phyloP scores from a whole-genome alignment of 2,888 invertebrate genomes.

The Drosophila helvetica region DNA sequence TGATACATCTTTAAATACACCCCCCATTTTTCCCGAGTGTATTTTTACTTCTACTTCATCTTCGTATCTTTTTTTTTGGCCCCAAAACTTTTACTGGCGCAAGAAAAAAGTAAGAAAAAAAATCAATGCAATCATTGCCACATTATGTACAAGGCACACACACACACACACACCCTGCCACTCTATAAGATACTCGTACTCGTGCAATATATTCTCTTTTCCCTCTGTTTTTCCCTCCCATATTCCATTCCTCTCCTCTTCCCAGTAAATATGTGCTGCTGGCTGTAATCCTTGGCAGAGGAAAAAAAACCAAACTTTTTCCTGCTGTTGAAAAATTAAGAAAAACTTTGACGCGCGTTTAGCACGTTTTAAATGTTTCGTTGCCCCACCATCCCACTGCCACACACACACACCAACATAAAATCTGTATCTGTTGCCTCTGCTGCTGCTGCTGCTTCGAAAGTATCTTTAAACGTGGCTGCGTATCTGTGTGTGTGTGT shows the following conservation, averaged over 20 bases:
- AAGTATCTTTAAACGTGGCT: slow-evolving; percentile 68
- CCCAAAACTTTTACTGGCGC: slow-evolving; percentile 35
- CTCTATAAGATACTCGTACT: not conserved
- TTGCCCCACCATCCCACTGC: slow-evolving; percentile 36
- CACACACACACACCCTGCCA: not conserved
- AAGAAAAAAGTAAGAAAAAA: slow-evolving; percentile 53
- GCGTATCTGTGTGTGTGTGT: slow-evolving; percentile 53
- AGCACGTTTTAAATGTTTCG: slow-evolving; percentile 79
- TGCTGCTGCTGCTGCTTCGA: slow-evolving; percentile 15
- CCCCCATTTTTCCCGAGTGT: not conserved
- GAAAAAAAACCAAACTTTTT: slow-evolving; percentile 51
- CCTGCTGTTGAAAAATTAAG: slow-evolving; percentile 71
- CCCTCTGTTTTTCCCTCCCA: not conserved
- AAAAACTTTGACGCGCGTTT: slow-evolving; percentile 80
- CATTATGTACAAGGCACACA: slow-evolving; percentile 66
- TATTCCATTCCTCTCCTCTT: not conserved
- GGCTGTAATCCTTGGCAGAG: slow-evolving; percentile 59
- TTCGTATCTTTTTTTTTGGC: not conserved
- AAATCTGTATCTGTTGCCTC: slow-evolving; percentile 57
- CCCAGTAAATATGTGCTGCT: slow-evolving; percentile 19
- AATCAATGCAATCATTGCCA: slow-evolving; percentile 79
- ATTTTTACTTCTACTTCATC: not conserved
- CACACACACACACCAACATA: slow-evolving; percentile 25
- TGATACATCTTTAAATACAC: not conserved
- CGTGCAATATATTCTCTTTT: not conserved